phyloP scores from a whole-genome alignment of 2,113 vertebrate species.

The Urocynchramus pylzowi region DNA sequence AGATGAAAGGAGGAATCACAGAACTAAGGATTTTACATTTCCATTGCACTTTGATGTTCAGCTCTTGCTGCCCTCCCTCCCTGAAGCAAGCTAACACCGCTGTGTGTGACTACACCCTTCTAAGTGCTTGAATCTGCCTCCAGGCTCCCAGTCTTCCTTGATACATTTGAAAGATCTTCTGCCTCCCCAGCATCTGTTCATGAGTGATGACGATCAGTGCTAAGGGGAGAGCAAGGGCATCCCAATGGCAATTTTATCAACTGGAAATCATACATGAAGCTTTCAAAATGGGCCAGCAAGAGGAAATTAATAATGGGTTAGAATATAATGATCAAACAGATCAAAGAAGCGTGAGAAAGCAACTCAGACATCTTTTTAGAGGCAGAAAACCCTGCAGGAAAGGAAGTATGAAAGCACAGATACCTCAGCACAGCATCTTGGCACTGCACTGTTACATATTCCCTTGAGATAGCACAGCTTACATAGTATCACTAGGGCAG shows the following conservation, averaged over 20 bases:
- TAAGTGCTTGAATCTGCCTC: constrained; percentile 38
- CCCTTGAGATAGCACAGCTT: background rate
- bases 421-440: background rate
- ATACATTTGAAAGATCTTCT: constrained; percentile 29
- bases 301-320: background rate
- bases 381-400: background rate
- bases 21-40: constrained; percentile 52
- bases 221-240: background rate
- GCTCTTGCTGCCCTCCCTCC: background rate
- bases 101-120: constrained; percentile 9
- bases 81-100: background rate
- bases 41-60: constrained; percentile 66
- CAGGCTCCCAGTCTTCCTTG: constrained; percentile 10
- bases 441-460: background rate
- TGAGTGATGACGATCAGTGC: background rate
- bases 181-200: constrained; percentile 5
- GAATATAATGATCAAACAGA: background rate
- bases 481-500: background rate
- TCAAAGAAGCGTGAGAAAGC: background rate
- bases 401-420: background rate
- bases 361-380: background rate
- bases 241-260: constrained; percentile 25
- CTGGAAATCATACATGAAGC: background rate
- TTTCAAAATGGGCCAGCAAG: background rate
- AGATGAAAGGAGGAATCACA: constrained; percentile 59